Evolutionary conservation across 2,888 invertebrate species (phyloP).

Genomic region (Acheta domesticus): DNA sequence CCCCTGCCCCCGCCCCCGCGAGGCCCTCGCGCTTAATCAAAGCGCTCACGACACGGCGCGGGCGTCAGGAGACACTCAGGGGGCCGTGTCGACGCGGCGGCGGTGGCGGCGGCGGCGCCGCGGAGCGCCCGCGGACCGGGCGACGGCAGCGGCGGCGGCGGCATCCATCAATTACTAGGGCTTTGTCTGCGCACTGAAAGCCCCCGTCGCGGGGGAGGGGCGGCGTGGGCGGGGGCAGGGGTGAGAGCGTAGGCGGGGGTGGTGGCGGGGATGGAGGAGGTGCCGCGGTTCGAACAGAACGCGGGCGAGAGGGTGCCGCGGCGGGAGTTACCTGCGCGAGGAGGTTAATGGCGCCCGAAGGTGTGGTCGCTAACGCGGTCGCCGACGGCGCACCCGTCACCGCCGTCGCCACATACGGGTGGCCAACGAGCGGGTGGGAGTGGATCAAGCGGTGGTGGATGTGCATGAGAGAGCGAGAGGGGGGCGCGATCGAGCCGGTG

Average conservation of each 20-base stretch:
- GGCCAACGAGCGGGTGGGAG: too few relatives aligned
- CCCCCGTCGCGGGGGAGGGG: neutral
- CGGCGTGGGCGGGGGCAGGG: neutral
- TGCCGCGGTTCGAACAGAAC: neutral
- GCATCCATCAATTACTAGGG: constrained; percentile 18
- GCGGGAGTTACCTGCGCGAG: neutral
- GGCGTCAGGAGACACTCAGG: too few relatives aligned
- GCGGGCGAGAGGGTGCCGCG: neutral
- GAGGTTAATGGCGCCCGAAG: neutral
- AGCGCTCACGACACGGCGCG: too few relatives aligned
- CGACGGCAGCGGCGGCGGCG: neutral
- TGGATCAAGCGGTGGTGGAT: too few relatives aligned
- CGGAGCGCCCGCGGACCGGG: neutral
- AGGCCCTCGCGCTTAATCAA: too few relatives aligned
- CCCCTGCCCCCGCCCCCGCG: too few relatives aligned
- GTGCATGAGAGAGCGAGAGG: too few relatives aligned
- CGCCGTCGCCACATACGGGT: too few relatives aligned
- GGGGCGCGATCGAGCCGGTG: too few relatives aligned
- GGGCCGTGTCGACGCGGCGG: too few relatives aligned
- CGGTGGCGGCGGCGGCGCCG: neutral
- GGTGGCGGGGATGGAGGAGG: neutral
- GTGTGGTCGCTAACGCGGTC: neutral
- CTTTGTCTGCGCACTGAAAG: constrained; percentile 9
- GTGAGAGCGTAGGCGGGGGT: neutral
- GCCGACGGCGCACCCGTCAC: too few relatives aligned